Conservation (phyloP, 2,888 invertebrate genomes). For the Calameuta idolon region DNA sequence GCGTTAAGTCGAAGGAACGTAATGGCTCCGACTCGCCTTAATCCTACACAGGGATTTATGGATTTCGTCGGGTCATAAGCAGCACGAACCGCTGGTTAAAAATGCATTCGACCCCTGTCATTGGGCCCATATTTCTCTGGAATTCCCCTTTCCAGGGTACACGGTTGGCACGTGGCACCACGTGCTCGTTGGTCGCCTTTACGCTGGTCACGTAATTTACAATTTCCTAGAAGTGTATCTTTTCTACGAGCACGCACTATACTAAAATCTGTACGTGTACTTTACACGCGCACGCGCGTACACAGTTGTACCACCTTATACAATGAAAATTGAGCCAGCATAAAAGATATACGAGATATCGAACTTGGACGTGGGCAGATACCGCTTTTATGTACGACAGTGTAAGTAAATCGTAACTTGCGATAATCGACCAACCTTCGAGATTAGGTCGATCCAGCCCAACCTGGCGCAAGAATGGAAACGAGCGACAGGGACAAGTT, state of each 20-base stretch:
- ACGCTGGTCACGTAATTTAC: conserved; percentile 32
- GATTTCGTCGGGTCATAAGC: conserved; percentile 23
- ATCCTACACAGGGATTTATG: conserved; percentile 21
- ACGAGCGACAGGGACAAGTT: background rate
- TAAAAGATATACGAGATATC: background rate
- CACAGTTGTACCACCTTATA: background rate
- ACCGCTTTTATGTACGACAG: background rate
- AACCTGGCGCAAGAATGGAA: background rate
- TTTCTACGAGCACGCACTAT: background rate
- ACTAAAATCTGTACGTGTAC: background rate
- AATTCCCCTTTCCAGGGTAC: conserved; percentile 36
- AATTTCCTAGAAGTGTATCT: conserved; percentile 25
- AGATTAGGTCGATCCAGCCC: background rate
- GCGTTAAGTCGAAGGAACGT: background rate
- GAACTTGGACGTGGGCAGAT: background rate
- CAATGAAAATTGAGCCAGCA: background rate
- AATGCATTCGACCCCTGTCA: conserved; percentile 52
- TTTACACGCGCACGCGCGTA: background rate
- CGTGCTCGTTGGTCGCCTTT: conserved; percentile 32
- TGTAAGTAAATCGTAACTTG: background rate
- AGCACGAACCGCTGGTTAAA: conserved; percentile 36
- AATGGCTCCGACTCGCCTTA: conserved; percentile 8
- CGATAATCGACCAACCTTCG: background rate
- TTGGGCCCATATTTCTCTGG: conserved; percentile 49
- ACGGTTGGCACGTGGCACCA: conserved; percentile 45